Base-by-base conservation (phyloP, 2,113 vertebrate genomes). In the Galeopterus variegatus region DNA sequence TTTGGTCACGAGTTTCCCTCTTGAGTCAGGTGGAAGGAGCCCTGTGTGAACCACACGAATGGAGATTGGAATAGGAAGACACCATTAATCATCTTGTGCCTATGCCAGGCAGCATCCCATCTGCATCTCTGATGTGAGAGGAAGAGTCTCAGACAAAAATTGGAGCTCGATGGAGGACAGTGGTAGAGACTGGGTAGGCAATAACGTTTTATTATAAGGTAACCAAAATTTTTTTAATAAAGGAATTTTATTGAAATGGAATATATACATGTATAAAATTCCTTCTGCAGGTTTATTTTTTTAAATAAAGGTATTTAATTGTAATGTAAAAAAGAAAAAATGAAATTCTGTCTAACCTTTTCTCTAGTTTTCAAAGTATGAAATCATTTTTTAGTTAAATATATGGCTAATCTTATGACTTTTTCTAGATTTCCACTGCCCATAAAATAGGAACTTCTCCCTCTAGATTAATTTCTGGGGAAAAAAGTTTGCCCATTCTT, bases 301-400 rank as follows among this genome's bases (percentile, higher is more conserved):
- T 82, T 91, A 2, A 73, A 54, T 64, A 88, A 65, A 84, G 3
- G 10, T 64, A 70, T 88, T 70, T 70, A 82, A 70, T 73, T 72
- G 7, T 23, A 79, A 64, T 67, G 64, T 56, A 17, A 69, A 88
- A 41, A 41, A 41, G 4, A 88, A 14, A 31, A 73, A 54, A 45
- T 58, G n/a, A 70, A 77, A 45, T 79, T 45, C 33, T 75, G 33
- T 85, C 33, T 77, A 70, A 75, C 54, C 8, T 13, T 76, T 52
- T 89, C 0, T 67, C 19, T 45, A 50, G 13, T 7, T 88, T 82
- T 96, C 28, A 62, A 86, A 82, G 87, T 65, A 62, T 62, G 24
- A 89, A 84, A n/a, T 70, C 56, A 54, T 65, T 65, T 85, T 70
- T 56, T 76, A 87, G 45, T 72, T 52, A 93, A 93, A 36, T 31